A percentile compares a stretch with the other conserved stretches of the same genome.
phyloP scores from a whole-genome alignment of 2,113 vertebrate species.

The Electrona antarctica region DNA sequence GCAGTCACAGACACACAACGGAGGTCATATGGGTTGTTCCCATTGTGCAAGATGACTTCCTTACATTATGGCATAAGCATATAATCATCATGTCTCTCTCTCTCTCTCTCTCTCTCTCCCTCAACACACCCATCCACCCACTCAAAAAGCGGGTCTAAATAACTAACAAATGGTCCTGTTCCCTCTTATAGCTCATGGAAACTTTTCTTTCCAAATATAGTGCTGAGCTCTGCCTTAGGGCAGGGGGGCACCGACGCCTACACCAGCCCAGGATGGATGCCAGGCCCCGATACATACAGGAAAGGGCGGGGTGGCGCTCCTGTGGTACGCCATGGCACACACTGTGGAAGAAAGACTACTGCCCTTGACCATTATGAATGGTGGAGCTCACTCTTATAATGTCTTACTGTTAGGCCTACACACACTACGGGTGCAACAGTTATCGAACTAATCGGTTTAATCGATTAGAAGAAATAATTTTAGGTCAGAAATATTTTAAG shows the following conservation, averaged over 20 bases:
- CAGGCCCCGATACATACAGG: constrained; percentile 46
- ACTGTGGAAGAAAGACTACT: background rate
- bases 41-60: background rate
- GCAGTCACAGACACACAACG: background rate
- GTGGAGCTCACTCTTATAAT: background rate
- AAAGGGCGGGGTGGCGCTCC: constrained; percentile 48
- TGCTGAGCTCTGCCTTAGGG: constrained; percentile 55
- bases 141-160: constrained; percentile 58
- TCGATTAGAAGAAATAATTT: no score
- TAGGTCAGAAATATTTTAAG: no score
- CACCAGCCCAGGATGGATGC: constrained; percentile 17
- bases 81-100: constrained; percentile 18
- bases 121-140: constrained; percentile 23
- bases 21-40: background rate
- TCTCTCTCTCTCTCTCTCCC: background rate
- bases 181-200: constrained; percentile 68
- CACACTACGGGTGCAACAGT: no score
- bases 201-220: constrained; percentile 73
- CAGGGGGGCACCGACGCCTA: constrained; percentile 54
- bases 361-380: background rate
- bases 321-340: background rate
- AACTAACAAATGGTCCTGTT: constrained; percentile 63
- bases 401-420: background rate
- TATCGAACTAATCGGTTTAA: no score
- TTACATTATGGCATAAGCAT: background rate